A percentile compares a stretch with the other conserved stretches of the same genome.
Evolutionary conservation across 2,888 invertebrate species (phyloP).

Genomic region (Papilio protenor): DNA sequence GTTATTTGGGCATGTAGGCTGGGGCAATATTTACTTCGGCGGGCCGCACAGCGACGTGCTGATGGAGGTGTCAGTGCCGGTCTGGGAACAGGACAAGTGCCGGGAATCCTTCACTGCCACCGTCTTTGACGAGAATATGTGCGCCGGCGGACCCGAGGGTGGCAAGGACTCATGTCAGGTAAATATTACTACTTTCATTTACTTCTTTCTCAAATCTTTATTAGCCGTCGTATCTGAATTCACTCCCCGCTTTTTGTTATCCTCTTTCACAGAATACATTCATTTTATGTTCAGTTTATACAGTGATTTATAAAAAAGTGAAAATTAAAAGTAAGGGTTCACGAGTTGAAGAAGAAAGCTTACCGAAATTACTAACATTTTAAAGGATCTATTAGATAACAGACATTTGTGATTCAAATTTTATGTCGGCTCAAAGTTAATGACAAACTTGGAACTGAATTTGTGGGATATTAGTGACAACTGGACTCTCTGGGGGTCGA

Average conservation of each 20-base stretch:
- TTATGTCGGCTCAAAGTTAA: not conserved
- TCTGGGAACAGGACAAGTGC: slow-evolving; percentile 90
- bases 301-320: too few species aligned
- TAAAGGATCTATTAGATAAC: not conserved
- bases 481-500: too few species aligned
- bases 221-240: too few species aligned
- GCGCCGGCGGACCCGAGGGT: slow-evolving; percentile 90
- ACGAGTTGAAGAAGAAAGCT: not conserved
- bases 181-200: slow-evolving; percentile 40
- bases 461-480: too few species aligned
- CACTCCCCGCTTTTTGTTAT: too few species aligned
- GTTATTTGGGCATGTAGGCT: slow-evolving; percentile 77
- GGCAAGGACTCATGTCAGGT: slow-evolving; percentile 94
- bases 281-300: too few species aligned
- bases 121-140: slow-evolving; percentile 88
- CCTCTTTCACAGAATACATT: too few species aligned
- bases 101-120: slow-evolving; percentile 82
- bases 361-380: not conserved
- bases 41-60: slow-evolving; percentile 88
- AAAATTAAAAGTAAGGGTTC: too few species aligned
- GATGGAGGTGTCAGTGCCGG: slow-evolving; percentile 90
- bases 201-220: too few species aligned
- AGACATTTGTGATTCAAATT: not conserved
- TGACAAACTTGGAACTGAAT: too few species aligned
- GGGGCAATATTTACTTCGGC: slow-evolving; percentile 90